These are phyloP conservation scores for Neomonachus schauinslandi DNA, from an alignment of 2,113 vertebrate species.

Conservation along the genomic window DNA sequence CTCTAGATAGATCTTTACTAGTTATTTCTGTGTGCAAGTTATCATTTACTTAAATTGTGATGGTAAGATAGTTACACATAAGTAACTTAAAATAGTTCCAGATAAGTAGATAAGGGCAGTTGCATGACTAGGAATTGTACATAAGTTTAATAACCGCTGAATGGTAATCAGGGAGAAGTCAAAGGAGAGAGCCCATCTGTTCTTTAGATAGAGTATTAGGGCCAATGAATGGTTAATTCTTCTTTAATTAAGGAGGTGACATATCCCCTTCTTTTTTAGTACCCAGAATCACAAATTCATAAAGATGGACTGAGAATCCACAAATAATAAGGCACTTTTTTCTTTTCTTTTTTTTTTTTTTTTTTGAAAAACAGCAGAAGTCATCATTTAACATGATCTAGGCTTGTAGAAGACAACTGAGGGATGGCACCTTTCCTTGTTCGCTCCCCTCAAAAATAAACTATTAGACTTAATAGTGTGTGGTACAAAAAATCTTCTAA, in stretches of 20 bases:
- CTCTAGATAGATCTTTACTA: neutral
- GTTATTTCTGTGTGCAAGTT: neutral
- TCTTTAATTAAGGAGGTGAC: neutral
- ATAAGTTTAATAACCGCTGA: neutral
- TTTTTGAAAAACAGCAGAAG: neutral
- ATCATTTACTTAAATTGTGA: neutral
- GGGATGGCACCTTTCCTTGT: neutral
- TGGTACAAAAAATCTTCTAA: neutral
- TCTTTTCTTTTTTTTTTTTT: neutral
- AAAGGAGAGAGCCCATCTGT: neutral
- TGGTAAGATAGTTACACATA: neutral
- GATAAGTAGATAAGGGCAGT: neutral
- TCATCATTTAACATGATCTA: neutral
- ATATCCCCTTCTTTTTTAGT: neutral
- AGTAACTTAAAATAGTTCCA: neutral
- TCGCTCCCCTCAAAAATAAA: neutral
- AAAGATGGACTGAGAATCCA: neutral
- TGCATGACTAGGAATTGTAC: neutral
- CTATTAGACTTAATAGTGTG: neutral
- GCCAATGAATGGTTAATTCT: neutral
- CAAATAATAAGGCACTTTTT: neutral
- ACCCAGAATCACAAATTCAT: neutral
- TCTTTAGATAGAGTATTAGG: neutral
- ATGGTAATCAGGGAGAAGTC: neutral
- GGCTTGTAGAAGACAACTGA: neutral